Conservation (phyloP, 2,888 invertebrate species). For the Oligia fasciuncula region DNA sequence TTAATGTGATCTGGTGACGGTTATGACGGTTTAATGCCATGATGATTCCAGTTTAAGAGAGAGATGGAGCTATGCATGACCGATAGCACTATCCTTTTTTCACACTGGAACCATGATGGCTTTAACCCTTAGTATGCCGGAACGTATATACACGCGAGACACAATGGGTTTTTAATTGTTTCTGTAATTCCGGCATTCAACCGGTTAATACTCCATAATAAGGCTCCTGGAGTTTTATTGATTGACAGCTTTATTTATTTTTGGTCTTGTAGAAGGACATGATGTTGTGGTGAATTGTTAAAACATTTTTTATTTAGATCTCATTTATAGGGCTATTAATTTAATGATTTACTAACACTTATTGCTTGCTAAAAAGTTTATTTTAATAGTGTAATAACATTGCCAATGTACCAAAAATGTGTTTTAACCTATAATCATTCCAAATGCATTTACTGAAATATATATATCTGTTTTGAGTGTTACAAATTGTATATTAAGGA, state of each 20-base stretch:
- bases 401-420: slow-evolving; percentile 32
- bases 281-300: slow-evolving; percentile 21
- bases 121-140: too few species aligned
- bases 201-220: not conserved
- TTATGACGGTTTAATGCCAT: not conserved
- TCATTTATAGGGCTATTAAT: slow-evolving; percentile 32
- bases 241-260: slow-evolving; percentile 12
- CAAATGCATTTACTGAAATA: slow-evolving; percentile 49
- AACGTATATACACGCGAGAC: too few species aligned
- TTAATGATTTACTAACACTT: slow-evolving; percentile 4
- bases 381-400: slow-evolving; percentile 19
- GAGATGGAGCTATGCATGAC: not conserved
- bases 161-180: too few species aligned
- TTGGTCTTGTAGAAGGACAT: slow-evolving; percentile 1
- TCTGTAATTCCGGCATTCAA: too few species aligned
- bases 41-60: not conserved
- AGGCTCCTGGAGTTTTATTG: not conserved
- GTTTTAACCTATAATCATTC: slow-evolving; percentile 46
- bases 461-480: slow-evolving; percentile 8
- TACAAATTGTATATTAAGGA: slow-evolving; percentile 26
- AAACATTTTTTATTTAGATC: slow-evolving; percentile 42
- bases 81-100: not conserved
- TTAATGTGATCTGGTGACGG: not conserved
- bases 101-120: not conserved
- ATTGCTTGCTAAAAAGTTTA: slow-evolving; percentile 2